Base-by-base conservation (phyloP, 92 coral and sea anemone genomes). In the Bergia sp. region DNA sequence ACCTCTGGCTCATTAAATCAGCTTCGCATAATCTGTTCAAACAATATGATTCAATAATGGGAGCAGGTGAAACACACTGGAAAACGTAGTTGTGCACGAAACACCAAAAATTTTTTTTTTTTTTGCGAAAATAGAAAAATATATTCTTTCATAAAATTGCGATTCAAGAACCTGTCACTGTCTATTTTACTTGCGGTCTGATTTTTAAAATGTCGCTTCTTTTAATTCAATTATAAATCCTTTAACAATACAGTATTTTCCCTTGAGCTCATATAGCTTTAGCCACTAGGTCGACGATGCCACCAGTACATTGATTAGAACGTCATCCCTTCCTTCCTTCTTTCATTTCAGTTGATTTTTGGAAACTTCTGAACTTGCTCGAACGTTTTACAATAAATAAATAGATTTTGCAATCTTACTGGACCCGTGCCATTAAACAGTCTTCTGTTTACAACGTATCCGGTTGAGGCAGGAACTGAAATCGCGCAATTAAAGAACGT, bases 401-500 rank as follows among this genome's bases (percentile, higher is more conserved):
- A 12, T 36, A 37, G 9, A 1, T 38, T 21, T 15, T 29, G 43
- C 12, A 3, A 23, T 80, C 71, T 80, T 18, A 37, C 29, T 15
- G 20, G 43, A 81, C 73, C 73, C 10, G 11, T 6, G 42, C 67
- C 44, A 38, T 76, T 81, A 73, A 55, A 58, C 44, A 13, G 12
- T 61, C 47, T 81, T 50, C 50, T 20, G 67, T 57, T 58, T 12
- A 53, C 16, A 40, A 73, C 43, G 29, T 53, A 80, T 80, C 85
- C 85, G 85, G 85, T 53, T 11, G 72, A 58, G 20, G 71, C 85
- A 58, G 73, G 74, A 80, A 39, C 72, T 58, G 49, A 39, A 61
- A 18, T 81, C 23, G 85, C 53, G 85, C 73, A 81, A 81, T 81
- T 81, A 81, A 65, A 37, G 47, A 81, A 61, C 74, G 47, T 81